Base-by-base conservation (phyloP, 2,888 invertebrate species). In the Nysson spinosus region DNA sequence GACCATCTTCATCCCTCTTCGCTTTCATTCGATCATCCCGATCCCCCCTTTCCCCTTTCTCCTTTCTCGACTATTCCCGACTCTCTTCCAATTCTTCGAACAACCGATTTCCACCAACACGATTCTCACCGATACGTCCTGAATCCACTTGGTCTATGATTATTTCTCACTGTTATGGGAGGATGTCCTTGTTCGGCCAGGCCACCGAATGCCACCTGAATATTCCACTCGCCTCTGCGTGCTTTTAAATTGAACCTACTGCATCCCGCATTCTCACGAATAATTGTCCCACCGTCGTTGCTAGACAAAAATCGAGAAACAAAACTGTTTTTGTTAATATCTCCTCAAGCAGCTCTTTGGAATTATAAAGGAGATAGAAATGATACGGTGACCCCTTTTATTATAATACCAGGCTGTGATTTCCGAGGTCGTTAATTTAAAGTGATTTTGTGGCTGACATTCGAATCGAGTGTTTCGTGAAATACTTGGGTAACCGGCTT, bases 131-230 rank as follows among this genome's bases (percentile, higher is more conserved):
- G 49, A 57, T 47, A 69, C 39, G 43, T 46, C 46, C 26, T 37
- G 1, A 14, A 43, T 49, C 47, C 57, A 42, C 69, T 69, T 69
- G 64, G 69, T 69, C 73, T 72, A 75, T 75, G 74, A 75, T 76
- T 77, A 75, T 74, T 75, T 77, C 68, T 58, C 70, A 57, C 55
- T 54, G 49, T 65, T 46, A 49, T 46, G 37, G 52, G n/a, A n/a
- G n/a, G 57, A 30, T 43, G 47, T 43, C 37, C 51, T 51, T 46
- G 7, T 42, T 63, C 46, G 35, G 39, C 43, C 44, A 4, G n/a
- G 37, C 52, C 51, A 37, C 51, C 20, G 56, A 52, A 66, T 47
- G 14, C 56, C 47, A 30, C 9, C 24, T 5, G 35, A 57, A 57
- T 40, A 52, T 32, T 35, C 22, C 16, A 30, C 40, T 16, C 14